phyloP scores from a whole-genome alignment of 2,113 vertebrate species.

The Alethe castanea region DNA sequence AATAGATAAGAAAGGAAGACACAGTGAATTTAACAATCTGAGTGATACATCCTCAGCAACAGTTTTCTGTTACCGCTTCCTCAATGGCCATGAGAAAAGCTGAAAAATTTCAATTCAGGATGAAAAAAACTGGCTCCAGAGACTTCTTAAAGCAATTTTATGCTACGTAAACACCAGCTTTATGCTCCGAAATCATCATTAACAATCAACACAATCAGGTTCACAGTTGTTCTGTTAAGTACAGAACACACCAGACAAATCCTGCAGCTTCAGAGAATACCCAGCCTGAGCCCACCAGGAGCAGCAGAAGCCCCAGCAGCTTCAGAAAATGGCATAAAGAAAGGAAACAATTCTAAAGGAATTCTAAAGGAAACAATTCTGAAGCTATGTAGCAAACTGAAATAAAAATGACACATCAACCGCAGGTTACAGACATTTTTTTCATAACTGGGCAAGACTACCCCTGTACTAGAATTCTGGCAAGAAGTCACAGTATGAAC shows the following conservation, averaged over 20 bases:
- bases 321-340: accelerated
- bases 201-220: not conserved
- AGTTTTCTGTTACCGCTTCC: not conserved
- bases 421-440: not conserved
- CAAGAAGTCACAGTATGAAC: not conserved
- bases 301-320: not conserved
- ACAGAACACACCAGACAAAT: not conserved
- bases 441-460: not conserved
- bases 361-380: not conserved
- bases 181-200: not conserved
- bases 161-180: accelerated
- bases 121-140: not conserved
- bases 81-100: not conserved
- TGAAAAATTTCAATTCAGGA: not conserved
- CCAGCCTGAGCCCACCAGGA: not conserved
- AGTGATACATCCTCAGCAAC: not conserved
- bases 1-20: not conserved
- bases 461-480: not conserved
- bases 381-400: not conserved
- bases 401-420: not conserved
- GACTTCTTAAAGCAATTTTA: not conserved
- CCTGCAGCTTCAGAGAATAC: not conserved
- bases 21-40: not conserved
- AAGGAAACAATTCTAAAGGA: not conserved
- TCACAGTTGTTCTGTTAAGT: not conserved